These are phyloP conservation scores for Zaprionus camerounensis DNA, from an alignment of 1,140 invertebrate genomes.

Conservation along the genomic window DNA sequence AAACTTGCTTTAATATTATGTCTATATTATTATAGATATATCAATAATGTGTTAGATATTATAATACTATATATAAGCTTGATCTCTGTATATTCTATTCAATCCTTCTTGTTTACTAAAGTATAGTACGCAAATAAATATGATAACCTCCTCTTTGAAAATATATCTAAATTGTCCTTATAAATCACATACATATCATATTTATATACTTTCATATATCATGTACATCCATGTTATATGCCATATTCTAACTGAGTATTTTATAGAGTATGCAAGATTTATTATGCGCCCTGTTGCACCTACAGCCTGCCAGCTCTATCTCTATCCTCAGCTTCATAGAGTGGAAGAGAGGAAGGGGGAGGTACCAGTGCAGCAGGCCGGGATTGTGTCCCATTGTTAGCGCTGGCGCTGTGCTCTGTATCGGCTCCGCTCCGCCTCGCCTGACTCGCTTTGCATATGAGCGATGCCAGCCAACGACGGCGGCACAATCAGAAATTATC, in stretches of 20 bases:
- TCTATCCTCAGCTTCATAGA: not conserved
- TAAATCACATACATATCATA: too few species aligned
- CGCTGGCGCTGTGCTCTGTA: slow-evolving; percentile 8
- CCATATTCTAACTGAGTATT: not conserved
- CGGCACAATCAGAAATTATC: slow-evolving; percentile 50
- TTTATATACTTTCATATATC: too few species aligned
- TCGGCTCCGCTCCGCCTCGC: slow-evolving; percentile 22
- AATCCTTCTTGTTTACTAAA: too few species aligned
- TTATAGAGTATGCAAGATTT: slow-evolving; percentile 14
- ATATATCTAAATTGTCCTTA: too few species aligned
- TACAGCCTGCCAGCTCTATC: not conserved
- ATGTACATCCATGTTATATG: not conserved
- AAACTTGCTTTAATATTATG: not conserved
- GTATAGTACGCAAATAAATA: too few species aligned
- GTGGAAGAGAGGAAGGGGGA: not conserved
- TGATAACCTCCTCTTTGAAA: too few species aligned
- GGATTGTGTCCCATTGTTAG: slow-evolving; percentile 26
- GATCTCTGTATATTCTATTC: too few species aligned
- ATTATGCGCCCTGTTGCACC: not conserved
- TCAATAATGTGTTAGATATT: not conserved
- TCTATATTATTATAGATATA: not conserved
- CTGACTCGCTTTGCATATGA: slow-evolving; percentile 52
- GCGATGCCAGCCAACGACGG: slow-evolving; percentile 1
- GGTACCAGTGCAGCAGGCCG: not conserved
- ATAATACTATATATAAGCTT: too few species aligned